Evolutionary conservation across 1,140 invertebrate genomes (phyloP).

Genomic region (Lithobius niger): DNA sequence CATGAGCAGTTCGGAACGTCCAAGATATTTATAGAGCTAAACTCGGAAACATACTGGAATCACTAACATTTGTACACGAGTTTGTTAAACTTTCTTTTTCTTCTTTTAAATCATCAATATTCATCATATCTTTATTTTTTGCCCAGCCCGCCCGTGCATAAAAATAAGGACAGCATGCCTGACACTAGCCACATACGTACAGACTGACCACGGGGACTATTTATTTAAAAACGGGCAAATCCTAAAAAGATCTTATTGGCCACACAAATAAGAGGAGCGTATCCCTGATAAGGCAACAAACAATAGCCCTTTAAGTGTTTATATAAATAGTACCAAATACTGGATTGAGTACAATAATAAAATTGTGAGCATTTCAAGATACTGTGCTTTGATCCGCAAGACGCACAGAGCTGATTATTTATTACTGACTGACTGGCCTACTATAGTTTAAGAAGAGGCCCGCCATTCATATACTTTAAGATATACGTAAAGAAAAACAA

Average conservation of each 20-base stretch:
- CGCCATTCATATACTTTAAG: neutral
- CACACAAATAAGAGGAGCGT: neutral
- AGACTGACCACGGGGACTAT: too few relatives aligned
- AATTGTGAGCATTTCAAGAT: constrained; percentile 10
- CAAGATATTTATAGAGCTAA: constrained; percentile 1
- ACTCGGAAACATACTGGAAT: constrained; percentile 7
- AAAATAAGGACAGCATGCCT: too few relatives aligned
- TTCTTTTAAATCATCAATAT: neutral
- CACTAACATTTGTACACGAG: constrained; percentile 6
- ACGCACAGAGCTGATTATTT: constrained; percentile 1
- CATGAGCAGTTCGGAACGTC: constrained; percentile 11
- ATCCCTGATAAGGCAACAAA: constrained; percentile 10
- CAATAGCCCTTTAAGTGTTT: constrained; percentile 1
- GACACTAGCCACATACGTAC: too few relatives aligned
- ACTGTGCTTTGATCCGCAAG: neutral
- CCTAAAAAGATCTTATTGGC: neutral
- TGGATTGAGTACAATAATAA: constrained; percentile 9
- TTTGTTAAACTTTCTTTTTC: neutral
- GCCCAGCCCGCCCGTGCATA: too few relatives aligned
- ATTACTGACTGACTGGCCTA: neutral
- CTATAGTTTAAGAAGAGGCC: neutral
- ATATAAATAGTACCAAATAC: constrained; percentile 11
- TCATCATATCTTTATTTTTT: neutral
- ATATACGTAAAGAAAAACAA: neutral
- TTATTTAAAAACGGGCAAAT: neutral